Conservation (phyloP, 2,113 vertebrate genomes). For the Pyrgilauda ruficollis region DNA sequence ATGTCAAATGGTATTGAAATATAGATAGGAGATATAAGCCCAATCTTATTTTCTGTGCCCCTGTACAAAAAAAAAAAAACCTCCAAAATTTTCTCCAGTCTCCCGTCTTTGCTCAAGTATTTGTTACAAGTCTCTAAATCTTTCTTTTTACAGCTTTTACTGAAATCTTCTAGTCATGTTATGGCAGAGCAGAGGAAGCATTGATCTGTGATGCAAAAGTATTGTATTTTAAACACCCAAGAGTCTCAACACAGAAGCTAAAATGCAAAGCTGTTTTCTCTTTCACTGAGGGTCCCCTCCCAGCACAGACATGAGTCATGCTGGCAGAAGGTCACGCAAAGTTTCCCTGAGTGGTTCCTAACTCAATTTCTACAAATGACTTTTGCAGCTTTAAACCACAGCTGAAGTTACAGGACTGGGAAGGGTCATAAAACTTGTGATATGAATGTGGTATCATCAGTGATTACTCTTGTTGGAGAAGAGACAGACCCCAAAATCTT, state of each 20-base stretch:
- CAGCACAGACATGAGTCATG: fast-evolving
- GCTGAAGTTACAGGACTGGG: background rate
- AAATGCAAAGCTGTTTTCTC: background rate
- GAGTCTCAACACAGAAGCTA: background rate
- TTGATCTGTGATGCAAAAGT: background rate
- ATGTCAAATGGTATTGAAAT: background rate
- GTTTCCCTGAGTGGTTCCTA: background rate
- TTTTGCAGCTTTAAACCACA: background rate
- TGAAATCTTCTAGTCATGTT: background rate
- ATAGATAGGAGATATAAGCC: background rate
- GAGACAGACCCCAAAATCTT: background rate
- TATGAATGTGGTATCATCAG: background rate
- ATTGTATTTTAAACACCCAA: background rate
- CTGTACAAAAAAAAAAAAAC: background rate
- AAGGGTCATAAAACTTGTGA: background rate
- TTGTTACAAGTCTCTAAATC: background rate
- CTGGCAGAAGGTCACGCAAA: fast-evolving
- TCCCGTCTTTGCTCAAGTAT: background rate
- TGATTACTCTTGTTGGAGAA: background rate
- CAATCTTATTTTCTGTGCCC: background rate
- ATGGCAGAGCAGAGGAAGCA: background rate
- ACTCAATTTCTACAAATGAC: background rate
- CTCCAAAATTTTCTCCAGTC: background rate
- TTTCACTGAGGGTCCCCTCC: background rate
- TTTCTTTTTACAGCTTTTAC: background rate